Conservation (phyloP, 2,113 vertebrate genomes). For the Nibea albiflora region DNA sequence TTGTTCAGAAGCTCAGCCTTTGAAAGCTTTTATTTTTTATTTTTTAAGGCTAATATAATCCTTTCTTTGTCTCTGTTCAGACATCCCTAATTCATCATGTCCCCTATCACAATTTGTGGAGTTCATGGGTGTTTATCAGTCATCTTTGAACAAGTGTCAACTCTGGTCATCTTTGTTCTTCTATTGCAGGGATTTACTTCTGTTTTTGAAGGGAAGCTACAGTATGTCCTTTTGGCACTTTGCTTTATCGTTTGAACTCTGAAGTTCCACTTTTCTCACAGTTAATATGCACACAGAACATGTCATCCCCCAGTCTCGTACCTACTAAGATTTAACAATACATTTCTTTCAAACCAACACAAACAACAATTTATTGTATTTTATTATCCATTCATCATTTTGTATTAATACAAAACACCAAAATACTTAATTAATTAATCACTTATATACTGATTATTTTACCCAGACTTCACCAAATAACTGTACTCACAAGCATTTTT, state of each 20-base stretch:
- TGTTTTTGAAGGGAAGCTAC: not conserved
- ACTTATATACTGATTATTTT: not conserved
- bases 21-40: not conserved
- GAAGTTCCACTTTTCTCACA: slow-evolving; percentile 1
- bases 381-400: not conserved
- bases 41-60: not conserved
- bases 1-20: not conserved
- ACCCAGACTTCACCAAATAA: not conserved
- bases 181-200: not conserved
- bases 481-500: not conserved
- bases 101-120: too few relatives aligned
- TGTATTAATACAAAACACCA: too few relatives aligned
- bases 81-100: not conserved
- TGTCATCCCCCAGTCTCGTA: not conserved
- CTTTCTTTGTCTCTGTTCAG: not conserved
- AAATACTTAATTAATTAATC: too few relatives aligned
- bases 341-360: not conserved
- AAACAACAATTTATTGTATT: too few relatives aligned
- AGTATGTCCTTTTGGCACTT: not conserved
- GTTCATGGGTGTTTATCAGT: too few relatives aligned
- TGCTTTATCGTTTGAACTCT: not conserved
- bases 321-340: not conserved
- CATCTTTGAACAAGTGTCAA: not conserved
- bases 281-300: not conserved
- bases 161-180: not conserved